Conservation (phyloP, 2,888 invertebrate species). For the Troides oblongomaculatus region DNA sequence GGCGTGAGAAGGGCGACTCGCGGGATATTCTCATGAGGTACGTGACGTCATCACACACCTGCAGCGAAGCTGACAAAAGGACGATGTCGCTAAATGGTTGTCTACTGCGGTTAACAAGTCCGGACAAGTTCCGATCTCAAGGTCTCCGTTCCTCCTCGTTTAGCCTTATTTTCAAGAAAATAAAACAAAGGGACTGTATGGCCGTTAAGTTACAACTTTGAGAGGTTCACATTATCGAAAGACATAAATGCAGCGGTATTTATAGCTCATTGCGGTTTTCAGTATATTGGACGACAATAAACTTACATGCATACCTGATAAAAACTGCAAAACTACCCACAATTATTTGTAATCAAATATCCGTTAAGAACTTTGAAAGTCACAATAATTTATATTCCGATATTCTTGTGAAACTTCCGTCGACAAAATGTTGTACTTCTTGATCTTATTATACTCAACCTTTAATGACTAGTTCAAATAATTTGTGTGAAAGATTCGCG, state of each 20-base stretch:
- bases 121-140: constrained; percentile 52
- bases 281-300: background rate
- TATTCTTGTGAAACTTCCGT: background rate
- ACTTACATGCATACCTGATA: background rate
- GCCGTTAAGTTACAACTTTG: constrained; percentile 28
- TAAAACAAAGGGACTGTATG: constrained; percentile 5
- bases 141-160: constrained; percentile 31
- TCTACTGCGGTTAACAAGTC: constrained; percentile 66
- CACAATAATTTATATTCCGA: background rate
- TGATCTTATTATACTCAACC: too few relatives aligned
- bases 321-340: background rate
- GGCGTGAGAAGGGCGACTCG: constrained; percentile 75
- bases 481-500: too few relatives aligned
- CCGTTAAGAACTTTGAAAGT: background rate
- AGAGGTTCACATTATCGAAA: background rate
- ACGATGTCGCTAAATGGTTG: constrained; percentile 63
- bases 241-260: background rate
- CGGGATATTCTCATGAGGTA: constrained; percentile 68
- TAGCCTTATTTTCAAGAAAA: constrained; percentile 25
- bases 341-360: background rate
- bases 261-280: background rate
- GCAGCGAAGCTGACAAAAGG: constrained; percentile 59
- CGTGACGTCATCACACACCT: constrained; percentile 71
- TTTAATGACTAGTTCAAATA: too few relatives aligned
- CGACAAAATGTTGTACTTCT: too few relatives aligned